phyloP scores from a whole-genome alignment of 1,140 invertebrate genomes.

The Ptiloglossa arizonensis region DNA sequence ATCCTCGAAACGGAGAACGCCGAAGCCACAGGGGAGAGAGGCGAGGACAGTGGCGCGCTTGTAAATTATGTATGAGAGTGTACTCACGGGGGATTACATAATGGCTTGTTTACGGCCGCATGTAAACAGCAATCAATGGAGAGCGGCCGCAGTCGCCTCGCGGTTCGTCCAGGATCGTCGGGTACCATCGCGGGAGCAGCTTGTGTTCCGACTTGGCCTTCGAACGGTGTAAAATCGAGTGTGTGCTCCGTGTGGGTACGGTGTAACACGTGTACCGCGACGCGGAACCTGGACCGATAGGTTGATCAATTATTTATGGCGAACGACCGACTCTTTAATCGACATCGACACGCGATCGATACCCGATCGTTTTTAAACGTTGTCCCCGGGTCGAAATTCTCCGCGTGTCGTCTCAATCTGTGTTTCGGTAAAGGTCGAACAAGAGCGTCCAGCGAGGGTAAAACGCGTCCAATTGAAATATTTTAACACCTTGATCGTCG shows the following conservation, averaged over 20 bases:
- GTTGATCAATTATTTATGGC: slow-evolving; percentile 64
- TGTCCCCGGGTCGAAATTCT: no score
- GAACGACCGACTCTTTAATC: slow-evolving; percentile 10
- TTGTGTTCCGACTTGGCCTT: slow-evolving; percentile 7
- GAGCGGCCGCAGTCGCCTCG: slow-evolving; percentile 48
- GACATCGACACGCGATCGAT: slow-evolving; percentile 36
- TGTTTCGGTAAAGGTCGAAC: no score
- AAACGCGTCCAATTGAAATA: no score
- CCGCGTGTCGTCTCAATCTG: no score
- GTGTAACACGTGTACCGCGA: slow-evolving; percentile 39
- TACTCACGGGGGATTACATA: slow-evolving; percentile 71
- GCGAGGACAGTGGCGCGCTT: slow-evolving; percentile 51
- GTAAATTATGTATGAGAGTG: slow-evolving; percentile 73
- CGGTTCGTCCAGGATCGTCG: slow-evolving; percentile 35
- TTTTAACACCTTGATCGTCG: no score
- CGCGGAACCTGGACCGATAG: slow-evolving; percentile 38
- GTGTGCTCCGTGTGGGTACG: not conserved
- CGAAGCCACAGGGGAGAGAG: not conserved
- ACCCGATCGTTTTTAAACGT: slow-evolving; percentile 12
- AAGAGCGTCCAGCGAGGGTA: no score
- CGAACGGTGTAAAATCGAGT: slow-evolving; percentile 48
- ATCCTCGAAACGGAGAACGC: slow-evolving; percentile 9
- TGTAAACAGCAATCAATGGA: slow-evolving; percentile 75
- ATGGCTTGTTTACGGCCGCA: slow-evolving; percentile 74
- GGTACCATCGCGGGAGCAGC: not conserved